Evolutionary conservation across 2,113 vertebrate species (phyloP).

Genomic region (Oxyruncus cristatus): DNA sequence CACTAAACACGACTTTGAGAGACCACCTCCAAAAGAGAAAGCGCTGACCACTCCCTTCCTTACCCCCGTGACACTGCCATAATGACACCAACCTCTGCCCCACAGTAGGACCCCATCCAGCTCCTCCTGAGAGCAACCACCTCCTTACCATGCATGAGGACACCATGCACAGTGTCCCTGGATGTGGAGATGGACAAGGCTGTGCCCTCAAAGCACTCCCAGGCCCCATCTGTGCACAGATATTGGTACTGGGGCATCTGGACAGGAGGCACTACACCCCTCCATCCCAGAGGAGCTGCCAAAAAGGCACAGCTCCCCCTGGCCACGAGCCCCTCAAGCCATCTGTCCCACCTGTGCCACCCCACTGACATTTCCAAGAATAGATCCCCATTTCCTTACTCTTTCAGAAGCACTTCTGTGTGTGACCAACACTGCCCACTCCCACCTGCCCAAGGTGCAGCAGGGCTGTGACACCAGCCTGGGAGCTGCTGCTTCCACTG

Average conservation of each 20-base stretch:
- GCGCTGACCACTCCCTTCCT: neutral
- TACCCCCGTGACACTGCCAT: neutral
- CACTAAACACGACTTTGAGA: neutral
- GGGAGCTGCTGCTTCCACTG: neutral
- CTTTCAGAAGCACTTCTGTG: neutral
- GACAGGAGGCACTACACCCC: neutral
- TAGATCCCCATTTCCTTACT: neutral
- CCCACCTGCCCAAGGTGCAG: neutral
- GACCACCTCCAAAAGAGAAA: neutral
- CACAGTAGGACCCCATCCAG: neutral
- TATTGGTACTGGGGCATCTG: neutral
- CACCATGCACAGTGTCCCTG: neutral
- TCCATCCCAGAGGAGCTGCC: neutral
- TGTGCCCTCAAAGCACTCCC: neutral
- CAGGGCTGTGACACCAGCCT: neutral
- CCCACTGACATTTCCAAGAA: accelerated
- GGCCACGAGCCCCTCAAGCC: neutral
- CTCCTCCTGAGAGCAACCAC: neutral
- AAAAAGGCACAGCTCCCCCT: neutral
- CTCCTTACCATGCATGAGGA: neutral
- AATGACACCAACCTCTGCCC: neutral
- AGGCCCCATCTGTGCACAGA: neutral
- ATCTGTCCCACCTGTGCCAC: neutral
- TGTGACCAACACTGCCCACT: neutral
- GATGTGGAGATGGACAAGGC: neutral